Evolutionary conservation across 2,888 invertebrate species (phyloP).

Genomic region (Kuschelorhynchus macadamiae): DNA sequence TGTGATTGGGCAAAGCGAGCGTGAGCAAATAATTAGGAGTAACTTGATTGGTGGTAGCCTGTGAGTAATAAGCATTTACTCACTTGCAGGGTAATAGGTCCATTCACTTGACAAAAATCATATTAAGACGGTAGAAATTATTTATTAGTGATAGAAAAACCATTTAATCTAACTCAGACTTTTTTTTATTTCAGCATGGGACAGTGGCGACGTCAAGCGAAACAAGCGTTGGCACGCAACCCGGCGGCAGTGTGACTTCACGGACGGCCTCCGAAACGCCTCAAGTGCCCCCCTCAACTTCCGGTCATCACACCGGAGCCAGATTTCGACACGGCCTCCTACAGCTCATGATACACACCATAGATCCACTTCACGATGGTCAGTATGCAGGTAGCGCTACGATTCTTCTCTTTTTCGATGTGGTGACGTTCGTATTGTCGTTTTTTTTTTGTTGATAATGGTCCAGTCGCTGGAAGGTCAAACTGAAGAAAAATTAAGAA

Average conservation of each 20-base stretch:
- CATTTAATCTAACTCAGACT: no score
- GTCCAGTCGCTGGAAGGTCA: no score
- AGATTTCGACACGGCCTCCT: constrained; percentile 98
- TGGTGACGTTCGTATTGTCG: constrained; percentile 38
- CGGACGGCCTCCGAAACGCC: constrained; percentile 77
- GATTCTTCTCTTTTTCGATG: constrained; percentile 46
- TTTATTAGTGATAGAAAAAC: no score
- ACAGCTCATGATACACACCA: constrained; percentile 99
- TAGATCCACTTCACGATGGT: constrained; percentile 99
- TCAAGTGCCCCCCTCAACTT: constrained; percentile 73
- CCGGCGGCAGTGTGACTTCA: constrained; percentile 78
- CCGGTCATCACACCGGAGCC: constrained; percentile 79
- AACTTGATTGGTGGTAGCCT: no score
- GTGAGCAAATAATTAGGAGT: no score
- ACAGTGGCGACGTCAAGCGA: constrained; percentile 89
- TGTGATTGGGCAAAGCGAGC: no score
- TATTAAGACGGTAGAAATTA: no score
- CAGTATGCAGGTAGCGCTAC: constrained; percentile 71
- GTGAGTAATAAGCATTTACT: no score
- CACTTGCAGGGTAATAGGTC: no score
- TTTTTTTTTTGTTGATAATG: no score
- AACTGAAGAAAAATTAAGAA: no score
- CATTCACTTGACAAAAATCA: no score
- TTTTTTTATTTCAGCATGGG: constrained; percentile 75
- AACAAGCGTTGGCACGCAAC: constrained; percentile 84